Evolutionary conservation across 2,113 vertebrate species (phyloP), one percentile per base, ranked within the genome.

Genomic region (Scatophagus argus): DNA sequence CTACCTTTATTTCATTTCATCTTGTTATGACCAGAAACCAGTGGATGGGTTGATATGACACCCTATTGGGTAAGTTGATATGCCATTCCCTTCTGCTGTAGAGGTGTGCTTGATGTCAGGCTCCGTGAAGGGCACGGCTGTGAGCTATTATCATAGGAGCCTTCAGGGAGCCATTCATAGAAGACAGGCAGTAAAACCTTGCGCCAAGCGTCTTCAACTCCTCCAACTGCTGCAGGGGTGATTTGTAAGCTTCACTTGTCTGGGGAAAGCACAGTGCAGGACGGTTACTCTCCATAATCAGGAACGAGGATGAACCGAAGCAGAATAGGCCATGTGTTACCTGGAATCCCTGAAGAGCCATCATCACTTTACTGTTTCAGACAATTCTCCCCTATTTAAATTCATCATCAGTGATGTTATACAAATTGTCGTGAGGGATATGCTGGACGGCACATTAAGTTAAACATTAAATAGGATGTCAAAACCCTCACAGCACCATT

Each of bases 131-230:
- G 89, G 87, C 90, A 91, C 67, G 88, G 79, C 90, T 90, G 81
- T 88, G 88, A 92, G 89, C 89, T 93, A 91, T 93, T 94, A 91
- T 92, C 88, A 90, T 85, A 87, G 81, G 71, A 84, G 90, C 91
- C 93, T 91, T 90, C 90, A 54, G 93, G 92, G 92, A 93, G 90
- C 89, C 86, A 86, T 94, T 93, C 92, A 89, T 85, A 79, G 86
- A 91, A 91, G 91, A 89, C 91, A 90, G 91, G 87, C 91, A 92
- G 85, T 94, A 93, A 94, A 94, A 93, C 89, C 89, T 92, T 87
- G 88, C 52, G 61, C 90, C 54, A 56, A 91, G 86, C 77, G 85
- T 90, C 87, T 93, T 92, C 92, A 89, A 92, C 91, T 91, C 81
- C 63, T 85, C 84, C 71, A 81, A 87, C 80, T 91, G 79, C 90